Conservation (phyloP, 1,140 invertebrate species). For the Rhyzopertha dominica region DNA sequence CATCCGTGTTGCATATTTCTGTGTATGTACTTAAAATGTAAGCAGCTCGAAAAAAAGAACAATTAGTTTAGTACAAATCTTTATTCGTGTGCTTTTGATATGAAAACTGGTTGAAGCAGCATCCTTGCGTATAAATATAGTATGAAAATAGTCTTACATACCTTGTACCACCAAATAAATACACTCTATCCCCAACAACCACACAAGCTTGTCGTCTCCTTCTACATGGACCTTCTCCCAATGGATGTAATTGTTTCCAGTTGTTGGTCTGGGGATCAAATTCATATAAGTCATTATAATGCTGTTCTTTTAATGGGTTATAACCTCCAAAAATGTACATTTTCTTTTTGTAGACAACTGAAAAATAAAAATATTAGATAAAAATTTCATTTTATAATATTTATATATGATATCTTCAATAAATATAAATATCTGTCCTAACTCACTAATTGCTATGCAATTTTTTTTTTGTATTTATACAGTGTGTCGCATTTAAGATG, state of each 20-base stretch:
- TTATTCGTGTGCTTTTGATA: too few species aligned
- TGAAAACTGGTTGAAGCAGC: slow-evolving; percentile 7
- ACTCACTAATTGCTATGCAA: too few species aligned
- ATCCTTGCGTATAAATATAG: not conserved
- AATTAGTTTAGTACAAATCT: not conserved
- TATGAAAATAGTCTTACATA: slow-evolving; percentile 36
- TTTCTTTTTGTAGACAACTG: slow-evolving; percentile 68
- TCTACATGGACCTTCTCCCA: slow-evolving; percentile 59
- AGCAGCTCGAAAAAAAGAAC: slow-evolving; percentile 7
- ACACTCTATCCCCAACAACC: slow-evolving; percentile 64
- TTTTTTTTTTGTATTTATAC: too few species aligned
- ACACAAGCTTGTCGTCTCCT: slow-evolving; percentile 75
- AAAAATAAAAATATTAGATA: slow-evolving; percentile 38
- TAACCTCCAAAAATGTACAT: slow-evolving; percentile 88
- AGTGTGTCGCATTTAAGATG: too few species aligned
- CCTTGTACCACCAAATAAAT: slow-evolving; percentile 83
- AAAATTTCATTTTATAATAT: too few species aligned
- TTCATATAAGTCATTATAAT: slow-evolving; percentile 77
- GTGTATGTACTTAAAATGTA: slow-evolving; percentile 5
- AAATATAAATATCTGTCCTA: not conserved
- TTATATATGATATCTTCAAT: slow-evolving; percentile 1
- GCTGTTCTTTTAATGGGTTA: slow-evolving; percentile 65
- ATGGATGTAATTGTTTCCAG: slow-evolving; percentile 59
- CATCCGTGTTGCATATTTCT: too few species aligned
- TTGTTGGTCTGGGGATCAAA: slow-evolving; percentile 58